Base-by-base conservation (phyloP, 2,797 vertebrate species). In the Phataginus tetradactyla region DNA sequence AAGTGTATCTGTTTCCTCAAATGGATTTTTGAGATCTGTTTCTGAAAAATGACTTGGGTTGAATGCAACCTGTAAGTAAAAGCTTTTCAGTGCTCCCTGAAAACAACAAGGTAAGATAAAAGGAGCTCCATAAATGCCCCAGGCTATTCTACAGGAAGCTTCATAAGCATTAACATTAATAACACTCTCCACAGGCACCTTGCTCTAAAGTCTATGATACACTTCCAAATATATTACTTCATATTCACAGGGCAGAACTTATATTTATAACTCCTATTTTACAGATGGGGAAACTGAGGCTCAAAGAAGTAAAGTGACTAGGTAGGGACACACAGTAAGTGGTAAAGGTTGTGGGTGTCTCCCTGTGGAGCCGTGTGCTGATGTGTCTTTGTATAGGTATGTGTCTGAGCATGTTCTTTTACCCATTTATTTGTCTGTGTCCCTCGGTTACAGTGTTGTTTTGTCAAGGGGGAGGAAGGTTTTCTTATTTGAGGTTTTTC, bases 1-100 rank as follows among this genome's bases (percentile, higher is more conserved):
- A 64, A 84, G 59, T 15, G 37, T 69, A 53, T 81, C 39, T 34
- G n/a, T 88, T 85, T 94, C 75, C 78, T 85, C 53, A 81, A 77
- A 69, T 53, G 27, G 66, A 88, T 74, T 87, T 95, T 91, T 51
- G 57, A 93, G 68, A 90, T 71, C 66, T 66, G 4, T 61, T 91
- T 94, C 64, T 75, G 49, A 57, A 77, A 51, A 90, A 17, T 92
- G 42, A 66, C 37, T 92, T 83, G 34, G n/a, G 18, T 94, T 93
- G 94, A 94, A 93, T 94, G 95, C 55, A 64, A 3, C 49, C 23
- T 75, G 25, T 68, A 88, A 78, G 51, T 63, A 45, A 77, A 86
- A 61, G 32, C 34, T 83, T 94, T 90, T 80, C 7, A 80, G 59
- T 86, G 18, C 12, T 83, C 49, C 74, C 32, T 88, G 83, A 95